Conservation (phyloP, 2,113 vertebrate genomes). For the Thunnus thynnus region DNA sequence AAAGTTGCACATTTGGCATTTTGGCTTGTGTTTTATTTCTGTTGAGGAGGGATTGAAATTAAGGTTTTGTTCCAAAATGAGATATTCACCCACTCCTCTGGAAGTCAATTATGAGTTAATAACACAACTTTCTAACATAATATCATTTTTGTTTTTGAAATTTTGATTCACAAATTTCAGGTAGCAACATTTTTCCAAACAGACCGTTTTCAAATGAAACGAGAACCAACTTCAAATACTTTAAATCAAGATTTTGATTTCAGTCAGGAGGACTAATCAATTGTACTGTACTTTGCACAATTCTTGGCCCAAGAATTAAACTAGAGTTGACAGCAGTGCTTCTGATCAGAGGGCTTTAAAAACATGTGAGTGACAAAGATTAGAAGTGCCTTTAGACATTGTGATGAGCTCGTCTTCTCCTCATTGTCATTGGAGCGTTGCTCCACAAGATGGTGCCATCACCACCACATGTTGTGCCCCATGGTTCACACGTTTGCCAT, state of each 20-base stretch:
- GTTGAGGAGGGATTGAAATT: slow-evolving; percentile 8
- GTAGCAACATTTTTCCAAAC: slow-evolving; percentile 33
- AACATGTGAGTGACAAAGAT: slow-evolving; percentile 22
- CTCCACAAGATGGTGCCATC: slow-evolving; percentile 58
- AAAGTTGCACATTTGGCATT: slow-evolving; percentile 33
- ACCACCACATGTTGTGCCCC: slow-evolving; percentile 50
- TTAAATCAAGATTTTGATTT: slow-evolving; percentile 44
- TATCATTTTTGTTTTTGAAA: slow-evolving; percentile 17
- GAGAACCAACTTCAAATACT: not conserved
- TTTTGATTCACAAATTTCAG: slow-evolving; percentile 30
- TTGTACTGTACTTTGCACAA: slow-evolving; percentile 75
- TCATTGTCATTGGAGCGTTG: slow-evolving; percentile 36
- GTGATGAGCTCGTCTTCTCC: slow-evolving; percentile 52
- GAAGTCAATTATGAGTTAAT: not conserved
- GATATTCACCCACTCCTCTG: slow-evolving; percentile 7
- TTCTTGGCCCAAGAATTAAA: slow-evolving; percentile 73
- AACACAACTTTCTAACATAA: not conserved
- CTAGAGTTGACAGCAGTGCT: slow-evolving; percentile 49
- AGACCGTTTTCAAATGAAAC: slow-evolving; percentile 16
- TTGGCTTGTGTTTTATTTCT: slow-evolving; percentile 21
- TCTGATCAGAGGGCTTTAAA: slow-evolving; percentile 62
- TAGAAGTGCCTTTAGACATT: slow-evolving; percentile 79
- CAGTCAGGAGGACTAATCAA: slow-evolving; percentile 64
- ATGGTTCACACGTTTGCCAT: slow-evolving; percentile 51
- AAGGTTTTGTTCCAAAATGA: slow-evolving; percentile 17